Evolutionary conservation across 30 jellyfish, hydroid and myxozoan species (phyloP), one percentile per base, ranked within the genome.

Genomic region (Aurelia aurita): DNA sequence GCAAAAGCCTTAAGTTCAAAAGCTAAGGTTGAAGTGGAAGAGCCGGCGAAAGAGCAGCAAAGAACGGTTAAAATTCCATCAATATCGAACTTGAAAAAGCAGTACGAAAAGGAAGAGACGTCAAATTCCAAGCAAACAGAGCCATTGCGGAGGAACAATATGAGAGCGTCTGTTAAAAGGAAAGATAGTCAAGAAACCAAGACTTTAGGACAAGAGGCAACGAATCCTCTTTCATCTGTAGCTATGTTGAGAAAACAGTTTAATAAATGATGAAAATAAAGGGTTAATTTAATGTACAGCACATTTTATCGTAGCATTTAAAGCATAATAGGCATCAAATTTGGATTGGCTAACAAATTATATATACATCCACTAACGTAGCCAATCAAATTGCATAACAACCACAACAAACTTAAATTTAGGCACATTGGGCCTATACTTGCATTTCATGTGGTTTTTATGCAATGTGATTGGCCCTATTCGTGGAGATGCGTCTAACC

Each of bases 171-270:
- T 19, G 31, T 58, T 16, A 76, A 58, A 45, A 22, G 88, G 51
- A 76, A 76, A 55, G 79, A 58, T 27, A 76, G 77, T n/a, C 22
- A 18, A 11, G 57, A 39, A 12, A 5, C 35, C 25, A 57, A 76
- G 53, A 16, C 10, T 4, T 14, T 11, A 26, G 63, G 21, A 9
- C 28, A 28, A 21, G 77, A 76, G 31, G 27, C 65, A 32, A 49
- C 39, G 6, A 20, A 58, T 12, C 6, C 88, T n/a, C 20, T 61
- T 2, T 27, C 77, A 1, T 80, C 90, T 31, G 90, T 80, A 26
- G 84, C 90, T 14, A 65, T 46, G 21, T 65, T 80, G 26, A 80
- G 54, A 43, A 80, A 65, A 57, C 81, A 80, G 34, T 80, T 80
- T 66, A 84, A 80, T 54, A 19, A 29, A 15, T 45, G 39, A 20